Evolutionary conservation across 2,888 invertebrate genomes (phyloP).

Genomic region (Keiferia lycopersicella): DNA sequence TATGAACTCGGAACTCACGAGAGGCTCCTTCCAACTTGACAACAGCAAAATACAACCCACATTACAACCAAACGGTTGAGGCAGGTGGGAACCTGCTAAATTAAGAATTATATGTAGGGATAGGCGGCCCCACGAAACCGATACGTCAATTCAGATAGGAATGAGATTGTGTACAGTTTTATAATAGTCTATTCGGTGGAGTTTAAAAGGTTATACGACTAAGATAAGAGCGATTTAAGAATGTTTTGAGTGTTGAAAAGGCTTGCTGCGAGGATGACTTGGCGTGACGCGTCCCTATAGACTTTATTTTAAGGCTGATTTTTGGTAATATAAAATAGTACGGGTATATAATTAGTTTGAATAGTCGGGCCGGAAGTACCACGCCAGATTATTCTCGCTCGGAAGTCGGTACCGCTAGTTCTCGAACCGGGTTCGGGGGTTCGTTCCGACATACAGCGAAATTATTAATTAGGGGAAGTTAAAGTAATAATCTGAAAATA

Average conservation of each 20-base stretch:
- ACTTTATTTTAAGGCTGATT: constrained; percentile 78
- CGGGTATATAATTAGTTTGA: constrained; percentile 65
- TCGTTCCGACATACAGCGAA: constrained; percentile 9
- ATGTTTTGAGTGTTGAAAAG: constrained; percentile 40
- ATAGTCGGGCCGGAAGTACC: constrained; percentile 48
- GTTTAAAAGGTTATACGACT: constrained; percentile 50
- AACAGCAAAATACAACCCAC: constrained; percentile 70
- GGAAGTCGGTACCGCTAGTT: constrained; percentile 25
- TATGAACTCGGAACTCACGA: constrained; percentile 71
- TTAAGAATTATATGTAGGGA: constrained; percentile 64
- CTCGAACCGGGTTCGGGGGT: background rate
- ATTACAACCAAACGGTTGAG: constrained; percentile 76
- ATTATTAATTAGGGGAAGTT: constrained; percentile 11
- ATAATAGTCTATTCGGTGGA: constrained; percentile 43
- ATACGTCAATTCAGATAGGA: constrained; percentile 51
- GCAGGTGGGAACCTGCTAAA: constrained; percentile 26
- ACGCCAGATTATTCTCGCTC: constrained; percentile 63
- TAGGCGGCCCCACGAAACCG: constrained; percentile 61
- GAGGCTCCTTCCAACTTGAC: constrained; percentile 54
- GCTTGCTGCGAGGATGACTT: constrained; percentile 65
- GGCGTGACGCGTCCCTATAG: constrained; percentile 73
- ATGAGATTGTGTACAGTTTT: constrained; percentile 64
- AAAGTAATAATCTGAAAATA: background rate
- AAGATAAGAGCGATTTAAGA: constrained; percentile 36
- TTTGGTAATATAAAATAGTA: constrained; percentile 62